A percentile compares a stretch with the other conserved stretches of the same genome.
Evolutionary conservation across 1,140 invertebrate species (phyloP).

Genomic region (Helicoverpa zea): DNA sequence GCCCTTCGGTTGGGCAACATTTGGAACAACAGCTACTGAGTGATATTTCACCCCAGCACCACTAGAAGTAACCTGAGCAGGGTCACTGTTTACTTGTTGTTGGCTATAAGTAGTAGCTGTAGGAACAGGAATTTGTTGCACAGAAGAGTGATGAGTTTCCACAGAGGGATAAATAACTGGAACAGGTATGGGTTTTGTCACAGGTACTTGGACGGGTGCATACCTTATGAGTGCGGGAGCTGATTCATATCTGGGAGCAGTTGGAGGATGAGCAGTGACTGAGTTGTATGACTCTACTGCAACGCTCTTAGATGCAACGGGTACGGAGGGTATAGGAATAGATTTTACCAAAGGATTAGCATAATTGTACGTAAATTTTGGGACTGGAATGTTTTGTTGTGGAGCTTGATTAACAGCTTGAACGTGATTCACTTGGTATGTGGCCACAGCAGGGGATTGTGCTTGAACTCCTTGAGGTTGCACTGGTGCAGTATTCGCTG

Average conservation of each 20-base stretch:
- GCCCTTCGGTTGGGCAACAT: neutral
- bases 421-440: constrained; percentile 5
- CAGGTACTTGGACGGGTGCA: too few relatives aligned
- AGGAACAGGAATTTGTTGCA: neutral
- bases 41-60: neutral
- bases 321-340: neutral
- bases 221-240: too few relatives aligned
- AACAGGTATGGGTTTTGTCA: neutral
- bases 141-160: neutral
- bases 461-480: neutral
- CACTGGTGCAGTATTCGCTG: neutral
- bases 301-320: constrained; percentile 13
- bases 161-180: constrained; percentile 10
- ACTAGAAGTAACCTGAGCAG: neutral
- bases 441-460: neutral
- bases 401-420: neutral
- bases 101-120: neutral
- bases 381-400: constrained; percentile 17
- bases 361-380: neutral
- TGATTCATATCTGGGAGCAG: constrained; percentile 4
- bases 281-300: constrained; percentile 18
- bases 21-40: neutral
- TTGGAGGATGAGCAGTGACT: constrained; percentile 3
- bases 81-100: neutral
- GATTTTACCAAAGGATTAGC: neutral